Base-by-base conservation (phyloP, 2,888 invertebrate species). In the Hemicrepidius hirtus region DNA sequence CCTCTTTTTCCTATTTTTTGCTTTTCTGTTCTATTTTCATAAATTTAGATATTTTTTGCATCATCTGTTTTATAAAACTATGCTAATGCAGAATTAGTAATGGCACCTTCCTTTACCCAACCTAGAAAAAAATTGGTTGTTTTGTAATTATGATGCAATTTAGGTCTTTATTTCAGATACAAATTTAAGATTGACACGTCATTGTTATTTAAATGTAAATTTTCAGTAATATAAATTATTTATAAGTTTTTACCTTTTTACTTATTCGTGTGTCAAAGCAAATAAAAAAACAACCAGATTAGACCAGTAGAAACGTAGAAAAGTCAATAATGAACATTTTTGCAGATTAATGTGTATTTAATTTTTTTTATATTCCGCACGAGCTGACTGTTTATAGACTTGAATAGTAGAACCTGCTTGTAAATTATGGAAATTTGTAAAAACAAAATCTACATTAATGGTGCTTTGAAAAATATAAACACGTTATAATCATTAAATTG, bases 311-410 rank as follows among this genome's bases (percentile, higher is more conserved):
- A 3, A 24, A 24, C 3, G 24, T 24, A 24, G 24, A n/a, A 6
- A 37, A 37, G n/a, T 13, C 40, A 40, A 40, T 40, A 40, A 40
- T 40, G 40, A 13, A 40, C 40, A 40, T n/a, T 40, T 40, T 40
- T 40, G 13, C 4, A 13, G 6, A 3, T 4, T n/a, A 40, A 40
- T n/a, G 6, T 13, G 4, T 6, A 6, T 37, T 2, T 37, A 12
- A 37, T 37, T 37, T 9, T 1, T 40, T 40, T 40, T 40, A 40
- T 40, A 13, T 40, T 13, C 13, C 40, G 40, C 40, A 40, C 40
- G 40, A 40, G 40, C 13, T 7, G 40, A 40, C 13, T 40, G 40
- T 40, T 40, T 40, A 13, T 2, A 12, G 37, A 12, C n/a, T 37
- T 37, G n/a, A 12, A n/a, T n/a, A n/a, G n/a, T 13, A 6, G 13